Base-by-base conservation (phyloP, 2,113 vertebrate genomes). In the Podarcis raffonei region DNA sequence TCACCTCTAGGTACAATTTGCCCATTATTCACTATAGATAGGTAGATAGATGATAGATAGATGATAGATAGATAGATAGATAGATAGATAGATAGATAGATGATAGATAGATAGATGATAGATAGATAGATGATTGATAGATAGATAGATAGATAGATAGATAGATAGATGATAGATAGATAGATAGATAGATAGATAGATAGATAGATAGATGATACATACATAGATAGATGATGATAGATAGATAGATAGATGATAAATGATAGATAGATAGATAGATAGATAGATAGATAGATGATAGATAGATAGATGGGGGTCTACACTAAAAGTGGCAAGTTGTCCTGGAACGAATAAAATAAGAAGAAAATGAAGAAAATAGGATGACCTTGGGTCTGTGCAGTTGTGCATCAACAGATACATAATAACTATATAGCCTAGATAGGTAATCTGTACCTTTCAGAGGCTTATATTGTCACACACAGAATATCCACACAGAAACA, bases 311-410 rank as follows among this genome's bases (percentile, higher is more conserved):
- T 23, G 32, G 72, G 4, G 69, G 16, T n/a, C 15, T 5, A n/a
- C 32, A 18, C 7, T 68, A 66, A 37, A 59, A 59, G 25, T 5
- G 32, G 22, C 23, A 39, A 78, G 39, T 15, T 78, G 85, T 65
- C 11, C 9, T 91, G 5, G 5, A 91, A 78, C 59, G 89, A 91
- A 90, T 22, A 79, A 1, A 86, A 32, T 90, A 25, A 59, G 86
- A 42, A 42, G 23, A 27, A 22, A 81, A 57, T 69, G 66, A 77
- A 77, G 86, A 88, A 20, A 77, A 82, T 6, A 76, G 1, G 37
- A 86, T 53, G 65, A 27, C 25, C 42, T 68, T 83, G 13, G 1
- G 39, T 92, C 90, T 65, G 42, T 81, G 82, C 48, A 53, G 37
- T 90, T 32, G 78, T 42, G 83, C 68, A 13, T 57, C 72, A 62